Base-by-base conservation (phyloP, 2,888 invertebrate species). In the Atrina japonica region DNA sequence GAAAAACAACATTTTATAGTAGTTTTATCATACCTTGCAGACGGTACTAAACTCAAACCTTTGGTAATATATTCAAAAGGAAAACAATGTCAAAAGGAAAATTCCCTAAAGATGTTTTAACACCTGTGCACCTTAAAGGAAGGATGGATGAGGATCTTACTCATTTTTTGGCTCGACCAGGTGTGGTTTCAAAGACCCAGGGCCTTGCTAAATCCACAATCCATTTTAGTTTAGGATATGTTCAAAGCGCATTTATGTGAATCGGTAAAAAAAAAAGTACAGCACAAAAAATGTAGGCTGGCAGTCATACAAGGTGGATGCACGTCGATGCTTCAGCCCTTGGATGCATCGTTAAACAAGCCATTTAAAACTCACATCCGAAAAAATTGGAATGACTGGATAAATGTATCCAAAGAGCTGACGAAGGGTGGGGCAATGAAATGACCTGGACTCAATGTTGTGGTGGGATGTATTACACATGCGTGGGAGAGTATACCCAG, bases 1-100 rank as follows among this genome's bases (percentile, higher is more conserved):
- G 74, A 80, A 25, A 76, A 77, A 41, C 16, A 66, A 0, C 70
- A 74, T 41, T 76, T 81, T 68, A 76, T 76, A 0, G 76, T 81
- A 1, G 66, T 78, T 43, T 56, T 81, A 5, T 49, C 70, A 0
- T 79, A 77, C 52, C 16, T 73, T 23, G 79, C 72, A 1, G 73
- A 73, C 41, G 75, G 79, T 1, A 73, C 69, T 1, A 77, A 77
- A 60, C 53, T 79, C 16, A 70, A 66, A 50, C 77, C 73, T 18
- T 64, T 69, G 47, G 66, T 74, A 1, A 73, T 79, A n/a, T n/a
- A 5, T 78, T 78, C 40, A 75, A 77, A 43, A n/a, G 70, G 23
- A 76, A 77, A 25, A 80, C 77, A 3, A 68, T 70, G 65, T 72
- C 77, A 16, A 74, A 76, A 35, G 74, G 75, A 30, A 77, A 72